phyloP scores from a whole-genome alignment of 2,113 vertebrate genomes.

The Indri indri region DNA sequence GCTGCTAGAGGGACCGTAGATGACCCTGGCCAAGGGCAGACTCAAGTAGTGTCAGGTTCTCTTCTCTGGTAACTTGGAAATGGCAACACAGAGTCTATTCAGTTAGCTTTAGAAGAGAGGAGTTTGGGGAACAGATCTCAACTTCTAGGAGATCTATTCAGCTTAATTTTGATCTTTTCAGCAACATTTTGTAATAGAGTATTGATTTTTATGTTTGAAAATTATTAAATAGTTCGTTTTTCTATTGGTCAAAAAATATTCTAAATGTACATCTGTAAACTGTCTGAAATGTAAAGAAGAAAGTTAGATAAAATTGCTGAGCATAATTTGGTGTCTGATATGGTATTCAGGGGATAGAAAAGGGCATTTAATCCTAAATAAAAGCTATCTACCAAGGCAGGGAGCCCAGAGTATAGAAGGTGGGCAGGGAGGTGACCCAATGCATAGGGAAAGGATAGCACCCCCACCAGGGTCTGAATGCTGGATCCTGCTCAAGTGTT shows the following conservation, averaged over 20 bases:
- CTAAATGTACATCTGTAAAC: neutral
- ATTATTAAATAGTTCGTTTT: neutral
- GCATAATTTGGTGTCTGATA: neutral
- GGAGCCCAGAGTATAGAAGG: neutral
- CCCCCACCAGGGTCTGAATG: neutral
- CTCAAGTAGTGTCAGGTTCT: neutral
- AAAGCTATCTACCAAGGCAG: neutral
- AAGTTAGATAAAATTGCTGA: slow-evolving; percentile 6
- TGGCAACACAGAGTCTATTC: neutral
- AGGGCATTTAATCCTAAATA: neutral
- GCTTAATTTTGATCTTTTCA: slow-evolving; percentile 40
- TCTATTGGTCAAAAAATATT: neutral
- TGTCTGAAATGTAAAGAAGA: neutral
- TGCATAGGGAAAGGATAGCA: neutral
- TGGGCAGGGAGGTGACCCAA: neutral
- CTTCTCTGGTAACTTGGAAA: neutral
- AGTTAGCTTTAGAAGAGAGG: neutral
- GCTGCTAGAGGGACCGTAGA: no score
- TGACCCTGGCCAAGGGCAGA: neutral
- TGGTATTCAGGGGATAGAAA: neutral
- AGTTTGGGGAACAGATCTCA: neutral
- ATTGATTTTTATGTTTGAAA: slow-evolving; percentile 19
- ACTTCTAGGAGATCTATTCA: neutral
- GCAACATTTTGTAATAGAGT: neutral
- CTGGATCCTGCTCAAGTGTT: neutral